A percentile compares a stretch with the other conserved stretches of the same genome.
These are phyloP conservation scores for Tipula helvola DNA, from an alignment of 2,888 invertebrate species.

Conservation along the genomic window DNA sequence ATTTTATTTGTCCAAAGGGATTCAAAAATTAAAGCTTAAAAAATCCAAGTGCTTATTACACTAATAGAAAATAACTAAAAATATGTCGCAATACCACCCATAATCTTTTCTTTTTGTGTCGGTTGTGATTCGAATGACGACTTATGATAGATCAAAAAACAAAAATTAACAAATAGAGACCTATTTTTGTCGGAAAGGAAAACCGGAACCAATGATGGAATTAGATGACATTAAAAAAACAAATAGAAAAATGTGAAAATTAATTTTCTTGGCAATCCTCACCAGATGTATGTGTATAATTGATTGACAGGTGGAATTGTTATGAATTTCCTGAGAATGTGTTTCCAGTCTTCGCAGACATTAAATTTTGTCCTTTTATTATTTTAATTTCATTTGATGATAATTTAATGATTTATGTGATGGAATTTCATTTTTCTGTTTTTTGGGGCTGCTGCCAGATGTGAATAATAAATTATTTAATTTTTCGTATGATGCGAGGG, in stretches of 20 bases:
- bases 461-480: neutral
- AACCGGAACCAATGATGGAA: neutral
- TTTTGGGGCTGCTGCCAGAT: neutral
- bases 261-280: neutral
- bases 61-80: too few relatives aligned
- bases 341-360: neutral
- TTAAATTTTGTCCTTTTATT: neutral
- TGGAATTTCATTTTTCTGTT: neutral
- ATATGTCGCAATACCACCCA: too few relatives aligned
- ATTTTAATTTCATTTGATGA: neutral
- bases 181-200: neutral
- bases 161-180: neutral
- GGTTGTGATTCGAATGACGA: too few relatives aligned
- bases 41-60: too few relatives aligned
- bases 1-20: too few relatives aligned
- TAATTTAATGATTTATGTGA: neutral
- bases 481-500: neutral
- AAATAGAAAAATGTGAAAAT: neutral
- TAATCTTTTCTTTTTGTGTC: too few relatives aligned
- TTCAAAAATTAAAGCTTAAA: too few relatives aligned
- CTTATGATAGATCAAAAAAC: too few relatives aligned
- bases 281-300: neutral
- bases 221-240: neutral
- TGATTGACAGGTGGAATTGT: neutral
- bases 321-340: neutral